Evolutionary conservation across 2,797 vertebrate genomes (phyloP), one percentile per base, ranked within the genome.

Genomic region (Australoheros facetus): DNA sequence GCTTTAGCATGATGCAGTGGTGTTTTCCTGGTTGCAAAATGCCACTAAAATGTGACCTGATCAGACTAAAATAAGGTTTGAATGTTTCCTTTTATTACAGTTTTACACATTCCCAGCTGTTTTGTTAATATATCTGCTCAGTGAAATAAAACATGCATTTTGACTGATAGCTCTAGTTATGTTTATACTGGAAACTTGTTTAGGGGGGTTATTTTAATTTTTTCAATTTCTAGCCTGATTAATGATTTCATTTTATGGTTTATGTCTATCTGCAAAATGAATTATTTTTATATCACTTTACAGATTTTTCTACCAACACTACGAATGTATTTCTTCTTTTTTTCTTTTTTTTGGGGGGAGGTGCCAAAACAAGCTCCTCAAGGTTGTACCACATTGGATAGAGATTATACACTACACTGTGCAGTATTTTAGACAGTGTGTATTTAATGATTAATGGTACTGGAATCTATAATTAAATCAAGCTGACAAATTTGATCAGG

Each of bases 381-480:
- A 19, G 32, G 16, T 74, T 69, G 32, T 75, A 42, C 73, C 19
- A 60, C 30, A 74, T 73, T 16, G 13, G 51, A 81, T 23, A 8
- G 37, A 87, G 60, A 85, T 81, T 30, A 71, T 77, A 59, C 79
- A 85, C 80, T 39, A 71, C 75, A 69, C 75, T 88, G 74, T 85
- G 75, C 11, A 48, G 12, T 77, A 48, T 76, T 62, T 75, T 30
- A 56, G 30, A 9, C 58, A 1, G 57, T 73, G 59, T 73, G 64
- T 53, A 71, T 39, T 82, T 58, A 77, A 37, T 84, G 79, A 83
- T 85, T 42, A 75, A 80, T 84, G 79, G 16, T 56, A 19, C 71
- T 71, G 37, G 42, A 75, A 28, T 79, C 39, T 81, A 12, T 87
- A 59, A 93, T 89, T 91, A 94, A 94, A 93, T 81, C 81, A 81